Base-by-base conservation (phyloP, 2,113 vertebrate genomes). In the Macroglossus sobrinus region DNA sequence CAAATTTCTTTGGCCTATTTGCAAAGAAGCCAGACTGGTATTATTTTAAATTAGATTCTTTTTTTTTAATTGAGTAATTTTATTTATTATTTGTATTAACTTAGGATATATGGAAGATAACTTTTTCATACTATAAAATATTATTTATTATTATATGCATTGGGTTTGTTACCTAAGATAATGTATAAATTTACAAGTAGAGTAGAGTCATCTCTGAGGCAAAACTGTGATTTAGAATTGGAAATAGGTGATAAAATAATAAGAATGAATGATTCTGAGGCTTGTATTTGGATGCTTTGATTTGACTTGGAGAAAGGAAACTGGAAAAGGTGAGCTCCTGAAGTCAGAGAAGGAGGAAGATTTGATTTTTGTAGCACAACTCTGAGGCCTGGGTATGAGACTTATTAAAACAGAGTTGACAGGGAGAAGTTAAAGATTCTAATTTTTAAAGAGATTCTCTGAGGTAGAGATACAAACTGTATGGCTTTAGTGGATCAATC, bases 31-130 rank as follows among this genome's bases (percentile, higher is more conserved):
- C 47, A 92, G 26, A 5, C 45, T 30, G 35, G 43, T 82, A 45
- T 85, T 84, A 75, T 50, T 85, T 95, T 90, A 71, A 1, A 94
- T 81, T 85, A 96, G 22, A 57, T 76, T 80, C 15, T 76, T 87
- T 9, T 38, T 84, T 75, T 63, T 30, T 84, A 64, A 7, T 33
- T 63, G 3, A 63, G 59, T 50, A 66, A 50, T 22, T 93, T 81
- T 57, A 59, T 63, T 86, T 75, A 64, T 50, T 47, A 19, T 59
- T 71, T 59, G 1, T 30, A 47, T 85, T 91, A 75, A 40, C 10
- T 82, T 61, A 57, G 30, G 35, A 38, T 45, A 74, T 55, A 11
- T 35, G 72, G 5, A 84, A 72, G 61, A 35, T 63, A 55, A 86
- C 4, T 38, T 84, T 55, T 95, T 95, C 85, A 68, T 6, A 47